Base-by-base conservation (phyloP, 2,888 invertebrate species). In the Enchytraeus crypticus region DNA sequence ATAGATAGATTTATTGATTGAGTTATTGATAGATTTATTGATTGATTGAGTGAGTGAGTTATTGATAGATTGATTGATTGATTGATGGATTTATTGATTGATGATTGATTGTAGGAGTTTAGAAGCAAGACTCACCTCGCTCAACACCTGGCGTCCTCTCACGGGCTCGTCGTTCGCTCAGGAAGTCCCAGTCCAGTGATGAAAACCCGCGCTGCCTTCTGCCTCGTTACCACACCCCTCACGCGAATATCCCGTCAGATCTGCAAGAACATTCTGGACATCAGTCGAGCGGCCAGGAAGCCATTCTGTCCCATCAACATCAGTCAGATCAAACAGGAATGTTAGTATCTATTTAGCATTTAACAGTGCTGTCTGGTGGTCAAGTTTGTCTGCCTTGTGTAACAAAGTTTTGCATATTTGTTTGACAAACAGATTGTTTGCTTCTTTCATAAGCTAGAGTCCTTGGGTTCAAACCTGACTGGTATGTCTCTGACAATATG, bases 151-250 rank as follows among this genome's bases (percentile, higher is more conserved):
- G 92, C 91, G 60, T 90, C 90, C 70, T 89, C 90, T 61, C 95
- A 95, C 81, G 90, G 90, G 62, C 73, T 83, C 63, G 84, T 87
- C 60, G 85, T 89, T 73, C 82, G 87, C 68, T 70, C 87, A 18
- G 86, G 87, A 65, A 88, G 88, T 53, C 88, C 92, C 63, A 85
- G 92, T 60, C 93, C 95, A 57, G 91, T 95, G 51, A 92, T 93
- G 92, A 95, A 95, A 83, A 95, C 95, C 58, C 86, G 95, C 74
- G 92, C 93, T 70, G 93, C 95, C 64, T 95, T 96, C 83, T 93
- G 92, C 83, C 84, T 95, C 75, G 88, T 89, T 79, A 92, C 81
- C n/a, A 92, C 92, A 73, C 87, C 90, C 62, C 84, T 91, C 77
- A 92, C 93, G 64, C 85, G 91, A 71, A 86, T 92, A 66, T 92